Percentiles rank a stretch among this genome's conserved stretches.
Conservation (phyloP, 2,113 vertebrate species). For the Cervus canadensis region DNA sequence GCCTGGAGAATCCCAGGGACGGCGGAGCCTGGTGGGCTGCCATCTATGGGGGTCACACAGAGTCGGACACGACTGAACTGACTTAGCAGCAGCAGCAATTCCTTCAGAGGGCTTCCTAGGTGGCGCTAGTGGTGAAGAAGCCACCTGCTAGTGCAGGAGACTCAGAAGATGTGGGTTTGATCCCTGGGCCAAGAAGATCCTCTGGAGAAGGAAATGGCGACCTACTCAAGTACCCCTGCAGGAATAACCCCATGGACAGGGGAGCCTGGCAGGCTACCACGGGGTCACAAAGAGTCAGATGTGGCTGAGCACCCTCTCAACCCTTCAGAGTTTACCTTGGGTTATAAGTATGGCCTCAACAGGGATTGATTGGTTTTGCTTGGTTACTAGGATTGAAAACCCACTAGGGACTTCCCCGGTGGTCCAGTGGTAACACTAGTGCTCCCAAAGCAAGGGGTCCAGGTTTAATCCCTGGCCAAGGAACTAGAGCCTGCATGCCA, state of each 20-base stretch:
- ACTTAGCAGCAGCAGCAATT: not conserved
- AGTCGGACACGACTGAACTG: accelerated
- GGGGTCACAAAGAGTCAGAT: not conserved
- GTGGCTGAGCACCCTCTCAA: not conserved
- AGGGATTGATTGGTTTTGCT: not conserved
- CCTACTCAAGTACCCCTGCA: not conserved
- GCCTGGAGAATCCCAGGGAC: not conserved
- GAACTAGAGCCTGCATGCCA: not conserved
- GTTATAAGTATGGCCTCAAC: not conserved
- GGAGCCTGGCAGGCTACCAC: not conserved
- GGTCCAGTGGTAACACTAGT: not conserved
- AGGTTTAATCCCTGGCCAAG: not conserved
- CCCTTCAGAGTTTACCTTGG: not conserved
- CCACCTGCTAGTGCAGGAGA: not conserved
- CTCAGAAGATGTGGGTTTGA: not conserved
- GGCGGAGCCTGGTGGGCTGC: not conserved
- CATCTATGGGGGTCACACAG: not conserved
- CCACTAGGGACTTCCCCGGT: not conserved
- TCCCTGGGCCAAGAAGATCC: not conserved
- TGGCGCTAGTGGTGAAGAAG: not conserved
- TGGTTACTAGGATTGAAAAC: not conserved
- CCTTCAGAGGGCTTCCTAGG: not conserved
- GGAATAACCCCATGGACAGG: not conserved
- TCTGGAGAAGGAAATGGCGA: not conserved
- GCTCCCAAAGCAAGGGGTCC: not conserved